Base-by-base conservation (phyloP, 2,797 vertebrate species). In the Sebastes minor region DNA sequence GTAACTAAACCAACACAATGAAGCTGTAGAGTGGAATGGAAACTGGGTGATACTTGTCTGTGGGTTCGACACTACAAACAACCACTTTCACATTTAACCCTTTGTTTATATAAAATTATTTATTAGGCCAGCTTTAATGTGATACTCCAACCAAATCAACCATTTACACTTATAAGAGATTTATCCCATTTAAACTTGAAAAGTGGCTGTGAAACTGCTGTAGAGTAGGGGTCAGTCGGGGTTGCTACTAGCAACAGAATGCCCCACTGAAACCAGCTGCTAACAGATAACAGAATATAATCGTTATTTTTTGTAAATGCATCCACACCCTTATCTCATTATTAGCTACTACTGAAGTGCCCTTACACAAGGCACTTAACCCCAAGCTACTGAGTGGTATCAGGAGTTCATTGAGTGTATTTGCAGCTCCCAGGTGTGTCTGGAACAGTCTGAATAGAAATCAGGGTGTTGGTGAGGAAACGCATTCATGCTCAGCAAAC, bases 381-480 rank as follows among this genome's bases (percentile, higher is more conserved):
- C 35, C 13, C 3, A 16, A 30, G 27, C n/a, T 13, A 33, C 20
- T 42, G 53, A 38, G 52, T 60, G 52, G 30, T 75, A 66, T 59
- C 46, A 56, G 42, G 12, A 42, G 62, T 55, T 63, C 76, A 84
- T 2, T 22, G 53, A 14, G 60, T 82, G 46, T 33, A 46, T 32
- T 27, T 60, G 28, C 1, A 75, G 70, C 71, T 74, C 28, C 46
- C 27, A 79, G 70, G 82, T 72, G 83, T 82, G 83, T 79, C 76
- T 78, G 69, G 46, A 73, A 71, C 12, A 18, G 71, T 64, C 22
- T 81, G 82, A 86, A 78, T 72, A 78, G 60, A 76, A 77, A 72
- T 42, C 33, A 71, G 85, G 78, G 76, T 82, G 80, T 84, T 80
- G 71, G 61, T 66, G 77, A 81, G 82, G 62, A 84, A 84, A 74